phyloP scores from a whole-genome alignment of 2,888 invertebrate species.

The Galeopsomyia nigrocyanea region DNA sequence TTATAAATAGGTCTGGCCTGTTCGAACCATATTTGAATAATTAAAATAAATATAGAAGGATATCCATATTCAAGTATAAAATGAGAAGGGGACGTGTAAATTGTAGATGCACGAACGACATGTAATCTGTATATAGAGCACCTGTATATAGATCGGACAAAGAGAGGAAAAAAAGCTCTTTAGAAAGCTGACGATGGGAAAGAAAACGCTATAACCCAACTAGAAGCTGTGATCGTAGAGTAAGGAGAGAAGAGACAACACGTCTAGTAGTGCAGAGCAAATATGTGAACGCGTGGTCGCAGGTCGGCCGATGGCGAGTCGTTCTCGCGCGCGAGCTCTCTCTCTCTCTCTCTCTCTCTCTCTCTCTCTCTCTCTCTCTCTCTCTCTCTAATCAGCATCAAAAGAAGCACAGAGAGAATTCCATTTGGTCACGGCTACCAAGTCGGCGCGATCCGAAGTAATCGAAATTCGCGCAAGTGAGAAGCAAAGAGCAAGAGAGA shows the following conservation, averaged over 20 bases:
- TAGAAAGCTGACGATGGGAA: neutral
- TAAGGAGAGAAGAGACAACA: constrained; percentile 32
- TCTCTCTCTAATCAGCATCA: neutral
- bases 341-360: too few relatives aligned
- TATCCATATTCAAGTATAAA: too few relatives aligned
- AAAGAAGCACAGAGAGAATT: constrained; percentile 46
- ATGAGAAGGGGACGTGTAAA: too few relatives aligned
- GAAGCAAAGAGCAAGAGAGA: constrained; percentile 25
- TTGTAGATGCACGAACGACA: too few relatives aligned
- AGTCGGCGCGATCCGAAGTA: constrained; percentile 56
- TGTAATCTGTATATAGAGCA: too few relatives aligned
- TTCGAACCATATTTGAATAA: too few relatives aligned
- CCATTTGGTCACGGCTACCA: constrained; percentile 55
- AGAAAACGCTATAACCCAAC: neutral
- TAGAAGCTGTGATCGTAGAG: constrained; percentile 10
- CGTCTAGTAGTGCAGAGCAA: constrained; percentile 12
- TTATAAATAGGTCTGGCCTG: too few relatives aligned
- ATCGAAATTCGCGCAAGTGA: constrained; percentile 58
- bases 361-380: too few relatives aligned
- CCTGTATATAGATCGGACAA: neutral
- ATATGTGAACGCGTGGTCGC: constrained; percentile 36
- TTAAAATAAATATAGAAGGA: too few relatives aligned
- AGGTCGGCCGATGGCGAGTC: constrained; percentile 3
- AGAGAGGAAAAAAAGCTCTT: neutral
- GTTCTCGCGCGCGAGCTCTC: too few relatives aligned